Conservation (phyloP, 1,140 invertebrate species). For the Drosophila parabipectinata region DNA sequence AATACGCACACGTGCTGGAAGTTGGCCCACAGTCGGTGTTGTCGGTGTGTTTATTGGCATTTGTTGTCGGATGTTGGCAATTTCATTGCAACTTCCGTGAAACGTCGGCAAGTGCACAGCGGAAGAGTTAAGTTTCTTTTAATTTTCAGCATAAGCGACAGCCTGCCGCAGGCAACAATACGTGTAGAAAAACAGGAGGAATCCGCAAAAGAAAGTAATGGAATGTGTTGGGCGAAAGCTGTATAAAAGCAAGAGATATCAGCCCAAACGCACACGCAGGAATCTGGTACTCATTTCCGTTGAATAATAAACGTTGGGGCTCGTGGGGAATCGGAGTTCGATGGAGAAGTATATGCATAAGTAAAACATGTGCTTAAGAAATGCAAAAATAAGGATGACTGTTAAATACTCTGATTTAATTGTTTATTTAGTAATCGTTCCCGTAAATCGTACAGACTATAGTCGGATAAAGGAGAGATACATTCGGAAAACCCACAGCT, state of each 20-base stretch:
- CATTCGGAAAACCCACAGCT: too few species aligned
- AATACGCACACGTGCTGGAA: slow-evolving; percentile 29
- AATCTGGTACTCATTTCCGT: slow-evolving; percentile 65
- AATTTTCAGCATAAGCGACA: slow-evolving; percentile 70
- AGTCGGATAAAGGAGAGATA: too few species aligned
- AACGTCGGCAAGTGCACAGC: slow-evolving; percentile 18
- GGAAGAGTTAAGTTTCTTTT: slow-evolving; percentile 77
- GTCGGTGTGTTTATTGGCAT: slow-evolving; percentile 32
- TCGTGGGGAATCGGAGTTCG: slow-evolving; percentile 27
- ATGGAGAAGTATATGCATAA: slow-evolving; percentile 44
- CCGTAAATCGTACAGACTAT: neutral
- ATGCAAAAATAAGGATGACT: neutral
- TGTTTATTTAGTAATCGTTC: neutral
- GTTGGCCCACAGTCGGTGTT: slow-evolving; percentile 38
- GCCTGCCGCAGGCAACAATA: slow-evolving; percentile 56
- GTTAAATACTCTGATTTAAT: neutral
- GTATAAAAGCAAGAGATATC: slow-evolving; percentile 12
- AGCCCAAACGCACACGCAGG: slow-evolving; percentile 6
- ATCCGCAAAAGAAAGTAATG: slow-evolving; percentile 32
- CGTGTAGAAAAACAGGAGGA: slow-evolving; percentile 27
- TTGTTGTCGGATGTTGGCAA: slow-evolving; percentile 71
- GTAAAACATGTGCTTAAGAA: slow-evolving; percentile 36
- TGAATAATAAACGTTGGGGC: slow-evolving; percentile 61
- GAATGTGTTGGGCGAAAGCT: neutral
- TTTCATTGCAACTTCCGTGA: slow-evolving; percentile 70